These are phyloP conservation scores for Cavia porcellus DNA, from an alignment of 2,113 vertebrate species.

Conservation along the genomic window DNA sequence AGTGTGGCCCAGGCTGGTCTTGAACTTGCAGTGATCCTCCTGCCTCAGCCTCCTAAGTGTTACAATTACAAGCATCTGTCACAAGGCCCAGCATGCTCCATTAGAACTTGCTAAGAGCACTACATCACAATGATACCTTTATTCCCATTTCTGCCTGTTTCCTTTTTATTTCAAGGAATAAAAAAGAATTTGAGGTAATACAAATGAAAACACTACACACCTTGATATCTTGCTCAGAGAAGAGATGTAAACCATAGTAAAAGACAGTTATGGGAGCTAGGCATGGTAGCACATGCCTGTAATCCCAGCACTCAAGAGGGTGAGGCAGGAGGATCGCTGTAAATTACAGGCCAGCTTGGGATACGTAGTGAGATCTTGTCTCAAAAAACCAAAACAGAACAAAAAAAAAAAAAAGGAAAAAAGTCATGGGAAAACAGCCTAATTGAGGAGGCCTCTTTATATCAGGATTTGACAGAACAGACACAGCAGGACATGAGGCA, in stretches of 20 bases:
- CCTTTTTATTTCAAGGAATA: slow-evolving; percentile 31
- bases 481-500: neutral
- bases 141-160: slow-evolving; percentile 16
- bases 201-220: neutral
- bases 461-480: neutral
- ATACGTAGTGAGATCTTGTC: neutral
- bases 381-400: neutral
- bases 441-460: neutral
- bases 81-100: neutral
- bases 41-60: neutral
- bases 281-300: neutral
- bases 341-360: neutral
- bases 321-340: neutral
- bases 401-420: neutral
- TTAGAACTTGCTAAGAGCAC: neutral
- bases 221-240: neutral
- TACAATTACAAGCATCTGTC: neutral
- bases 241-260: neutral
- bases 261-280: neutral
- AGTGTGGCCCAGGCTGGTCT: neutral
- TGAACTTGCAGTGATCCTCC: neutral
- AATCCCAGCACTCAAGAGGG: neutral
- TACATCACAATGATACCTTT: neutral
- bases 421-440: neutral
- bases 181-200: slow-evolving; percentile 35